Evolutionary conservation across 2,888 invertebrate species (phyloP), one percentile per base, ranked within the genome.

Genomic region (Dasypogon diadema): DNA sequence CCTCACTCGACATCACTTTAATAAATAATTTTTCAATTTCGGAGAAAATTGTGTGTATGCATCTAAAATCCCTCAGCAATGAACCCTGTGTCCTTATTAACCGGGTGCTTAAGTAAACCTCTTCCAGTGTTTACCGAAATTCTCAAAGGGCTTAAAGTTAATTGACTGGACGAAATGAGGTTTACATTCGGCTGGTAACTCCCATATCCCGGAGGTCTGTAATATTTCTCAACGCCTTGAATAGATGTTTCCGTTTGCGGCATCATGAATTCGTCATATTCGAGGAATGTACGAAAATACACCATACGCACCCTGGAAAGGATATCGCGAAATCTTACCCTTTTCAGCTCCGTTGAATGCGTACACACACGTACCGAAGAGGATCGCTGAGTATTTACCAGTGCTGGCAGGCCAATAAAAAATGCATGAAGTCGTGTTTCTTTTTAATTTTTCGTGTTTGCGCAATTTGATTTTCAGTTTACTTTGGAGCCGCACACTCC

Each of bases 371-470:
- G 21, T 21, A 18, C 46, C 65, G 10, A 16, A 8, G 6, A 63
- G 63, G 46, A 63, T 30, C 42, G 22, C 10, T 6, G 42, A 72
- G 55, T 77, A 60, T 75, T 77, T 75, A 30, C 70, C 60, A 73
- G 74, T 65, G 60, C 63, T 58, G 60, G 26, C 60, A 75, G 74
- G 48, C 68, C 46, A 16, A 76, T 77, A 22, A 63, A 63, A 75
- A 55, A 77, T 77, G 70, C 70, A 77, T 72, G 58, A 77, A 60
- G 60, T 77, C 74, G 75, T 77, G 76, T 72, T 77, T 75, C 77
- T 73, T 76, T 77, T 77, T 73, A 76, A 76, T 77, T 77, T 76
- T 75, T 77, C 63, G 63, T 77, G 77, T 77, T 77, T 77, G 68
- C 74, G 48, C 75, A 77, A 74, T 75, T 75, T 74, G 48, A 60